Evolutionary conservation across 2,888 invertebrate species (phyloP).

Genomic region (Lamellibrachia columna): DNA sequence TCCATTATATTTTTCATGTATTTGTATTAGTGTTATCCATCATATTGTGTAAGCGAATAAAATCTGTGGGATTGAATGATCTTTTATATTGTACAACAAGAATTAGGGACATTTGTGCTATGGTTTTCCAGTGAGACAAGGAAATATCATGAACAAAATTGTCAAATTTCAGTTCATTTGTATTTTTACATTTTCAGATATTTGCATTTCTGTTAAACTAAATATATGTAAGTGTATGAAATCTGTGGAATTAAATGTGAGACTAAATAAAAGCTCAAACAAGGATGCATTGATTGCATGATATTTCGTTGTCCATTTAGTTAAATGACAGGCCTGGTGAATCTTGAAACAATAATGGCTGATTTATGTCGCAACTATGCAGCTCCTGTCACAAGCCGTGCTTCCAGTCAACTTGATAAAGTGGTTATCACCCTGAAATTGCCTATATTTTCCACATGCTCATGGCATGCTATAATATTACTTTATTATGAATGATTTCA

Average conservation of each 20-base stretch:
- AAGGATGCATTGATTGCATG: no score
- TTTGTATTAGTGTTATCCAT: neutral
- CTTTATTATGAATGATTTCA: neutral
- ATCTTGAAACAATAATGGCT: neutral
- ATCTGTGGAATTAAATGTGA: no score
- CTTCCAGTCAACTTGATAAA: neutral
- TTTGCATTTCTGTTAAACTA: no score
- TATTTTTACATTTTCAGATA: no score
- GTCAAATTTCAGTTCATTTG: no score
- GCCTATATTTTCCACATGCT: neutral
- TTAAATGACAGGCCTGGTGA: neutral
- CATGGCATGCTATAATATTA: neutral
- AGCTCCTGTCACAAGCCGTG: neutral
- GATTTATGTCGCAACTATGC: neutral
- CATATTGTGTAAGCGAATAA: neutral
- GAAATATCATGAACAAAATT: no score
- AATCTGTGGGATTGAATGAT: neutral
- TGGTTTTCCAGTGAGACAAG: no score
- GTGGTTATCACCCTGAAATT: neutral
- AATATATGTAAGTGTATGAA: no score
- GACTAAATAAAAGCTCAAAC: no score
- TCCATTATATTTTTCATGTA: neutral
- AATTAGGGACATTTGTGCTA: neutral
- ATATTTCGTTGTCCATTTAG: no score
- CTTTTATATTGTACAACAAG: neutral